Base-by-base conservation (phyloP, 64 coral and sea anemone species). In the Hydrozoanthus tunicans region DNA sequence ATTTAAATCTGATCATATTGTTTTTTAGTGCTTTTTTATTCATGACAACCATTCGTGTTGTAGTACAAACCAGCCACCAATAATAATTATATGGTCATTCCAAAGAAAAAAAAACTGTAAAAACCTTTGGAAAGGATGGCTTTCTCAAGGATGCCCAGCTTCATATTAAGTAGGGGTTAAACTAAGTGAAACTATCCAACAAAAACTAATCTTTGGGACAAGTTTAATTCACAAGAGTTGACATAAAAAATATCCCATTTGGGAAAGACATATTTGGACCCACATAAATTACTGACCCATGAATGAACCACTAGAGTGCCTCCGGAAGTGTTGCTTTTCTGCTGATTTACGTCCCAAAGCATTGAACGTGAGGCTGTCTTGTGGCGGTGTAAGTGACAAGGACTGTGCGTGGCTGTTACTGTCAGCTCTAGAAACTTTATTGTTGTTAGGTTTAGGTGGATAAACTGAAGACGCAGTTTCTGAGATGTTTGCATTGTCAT, bases 281-380 rank as follows among this genome's bases (percentile, higher is more conserved):
- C 61, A 65, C 26, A 65, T 1, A 82, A 82, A 17, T 57, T 92
- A 96, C 95, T 96, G 93, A 96, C 95, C 95, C 89, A 96, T 92
- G 53, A 96, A 96, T 27, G 95, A 96, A 57, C 95, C 95, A 94
- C 95, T 96, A 92, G 95, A 96, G 56, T 96, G 95, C 69, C 95
- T 89, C 64, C 95, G 82, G 92, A 96, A 96, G 83, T 96, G 95
- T 60, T 96, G 95, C 88, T 96, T 96, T 93, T 96, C 95, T 77
- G 95, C 55, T 23, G 95, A 94, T 70, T 96, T 96, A 94, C 91
- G 76, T 60, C 95, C 95, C 95, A 90, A 83, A 56, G 92, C 61
- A 80, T 93, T 93, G 73, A 96, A 93, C 64, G 89, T 72, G 59
- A 96, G 66, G 55, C 77, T 93, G 67, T 96, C 95, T 94, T 96